Conservation (phyloP, 1,140 invertebrate species). For the Amphibalanus amphitrite region DNA sequence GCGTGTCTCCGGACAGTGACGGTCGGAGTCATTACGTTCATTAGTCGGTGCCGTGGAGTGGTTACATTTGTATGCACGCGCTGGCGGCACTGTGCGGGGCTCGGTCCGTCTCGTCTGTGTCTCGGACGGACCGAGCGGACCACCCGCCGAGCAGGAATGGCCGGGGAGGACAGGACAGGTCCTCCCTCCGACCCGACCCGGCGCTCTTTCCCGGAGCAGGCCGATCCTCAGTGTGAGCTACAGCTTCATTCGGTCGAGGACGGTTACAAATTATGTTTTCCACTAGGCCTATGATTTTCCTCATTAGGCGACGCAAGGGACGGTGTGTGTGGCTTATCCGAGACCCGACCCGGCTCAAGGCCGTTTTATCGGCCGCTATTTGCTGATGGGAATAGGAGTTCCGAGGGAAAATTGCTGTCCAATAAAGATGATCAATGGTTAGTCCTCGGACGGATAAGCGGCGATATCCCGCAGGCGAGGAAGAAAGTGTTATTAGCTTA, state of each 20-base stretch:
- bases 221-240: neutral
- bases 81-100: too few species aligned
- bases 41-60: too few species aligned
- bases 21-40: too few species aligned
- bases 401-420: neutral
- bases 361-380: neutral
- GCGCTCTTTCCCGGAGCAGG: too few species aligned
- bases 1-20: too few species aligned
- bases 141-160: too few species aligned
- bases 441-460: neutral
- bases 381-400: neutral
- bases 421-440: neutral
- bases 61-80: too few species aligned
- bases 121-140: too few species aligned
- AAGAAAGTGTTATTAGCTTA: neutral
- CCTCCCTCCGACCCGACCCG: too few species aligned
- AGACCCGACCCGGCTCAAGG: neutral
- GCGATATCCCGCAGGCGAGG: too few species aligned
- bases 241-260: neutral
- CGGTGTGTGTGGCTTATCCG: conserved; percentile 4
- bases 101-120: too few species aligned
- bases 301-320: neutral
- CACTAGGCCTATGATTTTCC: neutral
- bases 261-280: conserved; percentile 7
- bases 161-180: too few species aligned